phyloP scores from a whole-genome alignment of 2,113 vertebrate genomes.

The Shinisaurus crocodilurus region DNA sequence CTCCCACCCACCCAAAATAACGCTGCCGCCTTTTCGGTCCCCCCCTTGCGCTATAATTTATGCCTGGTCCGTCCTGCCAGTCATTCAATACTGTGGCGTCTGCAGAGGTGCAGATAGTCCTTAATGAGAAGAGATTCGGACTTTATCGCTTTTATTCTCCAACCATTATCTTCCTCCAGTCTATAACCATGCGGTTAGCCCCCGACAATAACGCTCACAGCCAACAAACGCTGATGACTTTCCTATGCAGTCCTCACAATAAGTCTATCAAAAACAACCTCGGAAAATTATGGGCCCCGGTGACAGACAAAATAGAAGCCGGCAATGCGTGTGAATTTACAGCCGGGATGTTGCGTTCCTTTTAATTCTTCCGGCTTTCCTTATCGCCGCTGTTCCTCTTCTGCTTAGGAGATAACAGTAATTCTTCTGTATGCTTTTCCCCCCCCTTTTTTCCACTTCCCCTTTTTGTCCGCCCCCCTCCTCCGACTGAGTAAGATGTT shows the following conservation, averaged over 20 bases:
- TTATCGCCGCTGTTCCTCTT: constrained; percentile 96
- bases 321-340: constrained; percentile 89
- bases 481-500: constrained; percentile 88
- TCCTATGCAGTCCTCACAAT: constrained; percentile 96
- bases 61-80: constrained; percentile 81
- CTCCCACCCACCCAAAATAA: constrained; percentile 57
- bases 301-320: constrained; percentile 89
- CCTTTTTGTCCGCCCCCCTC: constrained; percentile 51
- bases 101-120: constrained; percentile 98
- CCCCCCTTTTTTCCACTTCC: no score
- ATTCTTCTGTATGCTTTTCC: constrained; percentile 90
- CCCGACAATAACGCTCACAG: constrained; percentile 94
- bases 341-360: constrained; percentile 89
- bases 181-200: constrained; percentile 98
- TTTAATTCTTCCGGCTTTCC: constrained; percentile 92
- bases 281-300: constrained; percentile 87
- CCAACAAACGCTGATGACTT: constrained; percentile 97
- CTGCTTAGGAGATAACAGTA: constrained; percentile 98
- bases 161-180: constrained; percentile 97
- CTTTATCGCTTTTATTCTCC: constrained; percentile 97
- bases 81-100: constrained; percentile 92
- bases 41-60: constrained; percentile 84
- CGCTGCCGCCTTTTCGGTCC: constrained; percentile 57
- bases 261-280: constrained; percentile 94
- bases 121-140: constrained; percentile 97